phyloP scores from a whole-genome alignment of 1,140 invertebrate genomes.

The Ladona fulva region DNA sequence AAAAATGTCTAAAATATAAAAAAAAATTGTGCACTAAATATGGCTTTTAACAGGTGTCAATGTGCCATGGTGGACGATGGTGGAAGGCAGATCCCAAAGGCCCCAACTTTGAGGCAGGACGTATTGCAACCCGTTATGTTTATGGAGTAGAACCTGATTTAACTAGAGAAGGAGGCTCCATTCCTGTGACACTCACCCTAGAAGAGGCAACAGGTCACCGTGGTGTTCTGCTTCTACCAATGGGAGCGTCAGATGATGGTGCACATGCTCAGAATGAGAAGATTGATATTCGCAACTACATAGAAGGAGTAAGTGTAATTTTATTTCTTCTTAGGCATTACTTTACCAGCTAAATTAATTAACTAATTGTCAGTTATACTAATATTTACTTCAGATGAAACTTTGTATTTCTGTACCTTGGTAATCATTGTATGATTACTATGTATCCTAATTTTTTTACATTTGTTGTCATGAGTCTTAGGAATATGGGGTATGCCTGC shows the following conservation, averaged over 20 bases:
- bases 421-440: neutral
- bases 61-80: conserved; percentile 70
- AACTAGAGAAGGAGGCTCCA: conserved; percentile 91
- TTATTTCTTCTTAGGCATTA: conserved; percentile 15
- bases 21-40: too few species aligned
- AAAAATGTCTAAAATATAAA: too few species aligned
- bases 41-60: too few species aligned
- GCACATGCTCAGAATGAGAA: conserved; percentile 99
- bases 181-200: conserved; percentile 85
- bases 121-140: conserved; percentile 77
- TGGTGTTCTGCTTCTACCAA: conserved; percentile 85
- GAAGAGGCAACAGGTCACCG: conserved; percentile 76
- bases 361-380: neutral
- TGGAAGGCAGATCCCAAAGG: conserved; percentile 91
- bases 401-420: neutral
- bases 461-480: too few species aligned
- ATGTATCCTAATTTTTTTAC: neutral
- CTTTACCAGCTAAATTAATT: conserved; percentile 14
- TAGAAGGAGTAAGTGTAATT: conserved; percentile 70
- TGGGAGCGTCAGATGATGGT: conserved; percentile 89
- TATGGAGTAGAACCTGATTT: conserved; percentile 90
- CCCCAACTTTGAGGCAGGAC: conserved; percentile 83
- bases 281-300: conserved; percentile 84
- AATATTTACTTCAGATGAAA: neutral
- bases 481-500: too few species aligned